Evolutionary conservation across 2,113 vertebrate species (phyloP).

Genomic region (Psammodynastes pulverulentus): DNA sequence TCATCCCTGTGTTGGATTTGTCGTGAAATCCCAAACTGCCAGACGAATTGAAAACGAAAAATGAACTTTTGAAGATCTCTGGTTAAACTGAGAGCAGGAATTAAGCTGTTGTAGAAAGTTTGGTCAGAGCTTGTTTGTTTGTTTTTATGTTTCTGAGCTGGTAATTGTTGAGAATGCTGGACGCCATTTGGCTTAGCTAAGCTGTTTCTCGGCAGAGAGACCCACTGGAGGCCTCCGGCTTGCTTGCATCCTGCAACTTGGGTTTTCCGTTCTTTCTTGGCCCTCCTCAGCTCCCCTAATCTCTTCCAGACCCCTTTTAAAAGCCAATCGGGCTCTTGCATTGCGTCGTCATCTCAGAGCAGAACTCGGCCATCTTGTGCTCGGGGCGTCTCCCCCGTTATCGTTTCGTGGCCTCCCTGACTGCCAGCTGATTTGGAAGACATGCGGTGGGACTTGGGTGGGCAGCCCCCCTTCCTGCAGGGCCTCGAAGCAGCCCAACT

Average conservation of each 20-base stretch:
- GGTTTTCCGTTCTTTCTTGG: slow-evolving; percentile 22
- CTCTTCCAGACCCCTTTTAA: slow-evolving; percentile 32
- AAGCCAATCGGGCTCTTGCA: background rate
- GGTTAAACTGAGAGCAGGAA: slow-evolving; percentile 9
- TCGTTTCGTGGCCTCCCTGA: background rate
- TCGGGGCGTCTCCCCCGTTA: background rate
- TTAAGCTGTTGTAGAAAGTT: slow-evolving; percentile 4
- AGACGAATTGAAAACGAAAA: background rate
- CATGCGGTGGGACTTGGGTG: background rate
- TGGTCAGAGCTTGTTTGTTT: slow-evolving; percentile 6
- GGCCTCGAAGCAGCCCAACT: background rate
- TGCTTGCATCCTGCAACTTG: slow-evolving; percentile 40
- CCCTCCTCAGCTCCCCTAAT: slow-evolving; percentile 22
- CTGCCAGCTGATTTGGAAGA: background rate
- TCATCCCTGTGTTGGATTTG: background rate
- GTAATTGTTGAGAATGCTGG: slow-evolving; percentile 45
- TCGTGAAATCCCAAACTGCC: background rate
- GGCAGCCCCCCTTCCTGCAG: background rate
- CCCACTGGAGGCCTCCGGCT: background rate
- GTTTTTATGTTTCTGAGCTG: slow-evolving; percentile 10
- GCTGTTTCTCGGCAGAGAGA: slow-evolving; percentile 23
- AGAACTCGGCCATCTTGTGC: background rate
- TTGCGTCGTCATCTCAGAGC: too few species aligned
- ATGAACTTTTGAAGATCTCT: background rate
- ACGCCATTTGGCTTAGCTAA: slow-evolving; percentile 43